Base-by-base conservation (phyloP, 2,888 invertebrate species). In the Carpatolechia fugitivella region DNA sequence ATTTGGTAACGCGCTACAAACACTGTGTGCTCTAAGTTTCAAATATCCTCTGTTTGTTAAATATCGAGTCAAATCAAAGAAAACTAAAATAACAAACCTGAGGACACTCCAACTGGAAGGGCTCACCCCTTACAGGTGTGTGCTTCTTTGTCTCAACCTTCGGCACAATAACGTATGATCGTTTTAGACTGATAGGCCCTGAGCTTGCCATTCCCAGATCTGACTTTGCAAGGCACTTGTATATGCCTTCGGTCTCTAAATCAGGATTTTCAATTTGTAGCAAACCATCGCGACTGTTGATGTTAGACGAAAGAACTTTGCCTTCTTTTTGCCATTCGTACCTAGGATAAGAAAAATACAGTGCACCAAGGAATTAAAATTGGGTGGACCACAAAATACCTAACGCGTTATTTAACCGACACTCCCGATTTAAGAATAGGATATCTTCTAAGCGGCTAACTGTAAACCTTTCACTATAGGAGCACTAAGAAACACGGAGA, bases 161-260 rank as follows among this genome's bases (percentile, higher is more conserved):
- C 13, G 47, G 30, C 8, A 18, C 8, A 11, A 71, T 70, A 0
- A 87, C 61, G 54, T 70, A 87, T 0, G 74, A 62, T 2, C 63
- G 68, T 41, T 66, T 78, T 0, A 85, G 71, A 24, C 55, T 62
- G 1, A 85, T 76, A 0, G 59, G 54, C n/a, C 77, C 61, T 0
- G 81, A 73, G 36, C 74, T 78, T 8, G 88, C 83, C 0, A 69
- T 63, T 0, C 88, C 88, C 1, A 60, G 58, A 0, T 70, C 57
- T 1, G 80, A 72, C 36, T 76, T 63, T 0, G 76, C 85, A 44
- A 74, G 67, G 66, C 87, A 88, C 56, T 74, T 75, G 70, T 86
- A 88, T 2, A 60, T 33, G 0, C 84, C 87, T 54, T 80, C 82
- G 2, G 47, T n/a, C 3, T 8, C 4, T 10, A 18, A 16, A 16